Base-by-base conservation (phyloP, 1,140 invertebrate species). In the Drosophila grimshawi region DNA sequence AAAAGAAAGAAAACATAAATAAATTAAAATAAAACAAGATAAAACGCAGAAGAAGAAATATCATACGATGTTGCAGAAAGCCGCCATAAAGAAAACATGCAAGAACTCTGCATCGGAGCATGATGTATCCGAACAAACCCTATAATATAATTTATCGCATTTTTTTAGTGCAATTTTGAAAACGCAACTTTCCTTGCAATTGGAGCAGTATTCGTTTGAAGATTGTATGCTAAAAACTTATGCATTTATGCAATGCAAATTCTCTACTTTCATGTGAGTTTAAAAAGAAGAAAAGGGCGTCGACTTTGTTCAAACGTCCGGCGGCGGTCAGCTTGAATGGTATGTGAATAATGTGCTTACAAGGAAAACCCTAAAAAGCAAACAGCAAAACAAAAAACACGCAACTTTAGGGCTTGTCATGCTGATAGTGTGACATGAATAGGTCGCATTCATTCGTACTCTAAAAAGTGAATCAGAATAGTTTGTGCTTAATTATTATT, bases 1-100 rank as follows among this genome's bases (percentile, higher is more conserved):
- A n/a, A n/a, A 52, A 73, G 76, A 71, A 76, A 69, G 74, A 43
- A n/a, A n/a, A 43, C 10, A 43, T n/a, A 43, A 43, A 57, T 37
- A 66, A 11, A 63, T 73, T 67, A 65, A 68, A 78, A 86, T 67
- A 66, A 82, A 43, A 8, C 3, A n/a, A 43, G 37, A 39, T 39
- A 39, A 43, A 43, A 43, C 10, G 39, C n/a, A n/a, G n/a, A 43
- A n/a, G 1, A 43, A 79, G 56, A 88, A 82, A 80, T 66, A 86
- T 82, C 82, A 77, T 86, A 88, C 82, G 83, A 86, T 86, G 67
- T 82, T 88, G 82, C 76, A 82, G 65, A 86, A 79, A 78, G 51
- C 53, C 52, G 52, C 57, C 66, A 69, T 70, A 65, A 64, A 68
- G 76, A 49, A 75, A 41, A 73, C 37, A 67, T 11, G 27, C 30